Evolutionary conservation across 2,888 invertebrate species (phyloP).

Genomic region (Acleris cristana): DNA sequence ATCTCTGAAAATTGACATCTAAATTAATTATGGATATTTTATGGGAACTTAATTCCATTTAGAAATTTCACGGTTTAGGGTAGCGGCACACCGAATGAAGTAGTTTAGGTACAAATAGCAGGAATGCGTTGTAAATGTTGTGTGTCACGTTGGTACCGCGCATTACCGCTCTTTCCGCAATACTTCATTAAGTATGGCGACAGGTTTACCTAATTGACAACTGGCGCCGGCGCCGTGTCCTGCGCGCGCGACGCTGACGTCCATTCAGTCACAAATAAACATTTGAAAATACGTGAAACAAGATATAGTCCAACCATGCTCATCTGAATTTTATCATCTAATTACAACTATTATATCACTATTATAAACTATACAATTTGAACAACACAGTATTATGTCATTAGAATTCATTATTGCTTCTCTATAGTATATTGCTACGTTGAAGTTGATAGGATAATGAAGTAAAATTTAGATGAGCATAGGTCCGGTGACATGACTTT

Average conservation of each 20-base stretch:
- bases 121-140: neutral
- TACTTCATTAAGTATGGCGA: neutral
- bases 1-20: slow-evolving; percentile 64
- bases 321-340: slow-evolving; percentile 63
- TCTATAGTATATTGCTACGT: slow-evolving; percentile 29
- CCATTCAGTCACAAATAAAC: slow-evolving; percentile 50
- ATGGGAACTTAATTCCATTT: slow-evolving; percentile 82
- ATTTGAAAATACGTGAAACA: slow-evolving; percentile 83
- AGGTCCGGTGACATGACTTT: slow-evolving; percentile 54
- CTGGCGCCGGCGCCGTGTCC: slow-evolving; percentile 8
- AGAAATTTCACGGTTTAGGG: slow-evolving; percentile 60
- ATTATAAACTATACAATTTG: slow-evolving; percentile 39
- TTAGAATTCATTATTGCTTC: slow-evolving; percentile 38
- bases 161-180: slow-evolving; percentile 50
- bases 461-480: slow-evolving; percentile 74
- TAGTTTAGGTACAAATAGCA: neutral
- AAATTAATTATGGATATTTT: slow-evolving; percentile 68
- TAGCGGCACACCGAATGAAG: slow-evolving; percentile 38
- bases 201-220: slow-evolving; percentile 9
- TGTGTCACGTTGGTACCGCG: neutral
- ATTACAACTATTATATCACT: slow-evolving; percentile 40
- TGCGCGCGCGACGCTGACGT: slow-evolving; percentile 7
- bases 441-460: slow-evolving; percentile 21
- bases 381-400: slow-evolving; percentile 40
- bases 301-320: slow-evolving; percentile 69